Evolutionary conservation across 2,113 vertebrate species (phyloP).

Genomic region (Pangasianodon hypophthalmus): DNA sequence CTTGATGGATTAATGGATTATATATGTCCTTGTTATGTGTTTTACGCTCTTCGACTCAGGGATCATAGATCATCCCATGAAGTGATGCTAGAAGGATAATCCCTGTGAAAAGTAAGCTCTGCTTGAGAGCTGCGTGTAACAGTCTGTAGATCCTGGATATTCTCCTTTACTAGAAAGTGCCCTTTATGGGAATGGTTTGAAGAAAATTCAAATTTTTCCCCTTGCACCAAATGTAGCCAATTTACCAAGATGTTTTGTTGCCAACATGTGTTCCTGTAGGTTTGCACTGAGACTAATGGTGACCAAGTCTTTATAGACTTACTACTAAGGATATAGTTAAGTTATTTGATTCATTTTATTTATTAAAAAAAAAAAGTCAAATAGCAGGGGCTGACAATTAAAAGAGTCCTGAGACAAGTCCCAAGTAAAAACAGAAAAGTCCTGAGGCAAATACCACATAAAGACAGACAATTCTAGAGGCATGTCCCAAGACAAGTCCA

Average conservation of each 20-base stretch:
- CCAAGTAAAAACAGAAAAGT: background rate
- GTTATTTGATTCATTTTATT: background rate
- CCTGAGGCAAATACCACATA: background rate
- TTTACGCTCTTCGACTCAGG: background rate
- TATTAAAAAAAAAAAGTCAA: background rate
- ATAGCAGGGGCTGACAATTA: background rate
- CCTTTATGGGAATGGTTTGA: slow-evolving; percentile 6
- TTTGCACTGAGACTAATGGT: background rate
- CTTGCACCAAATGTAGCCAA: background rate
- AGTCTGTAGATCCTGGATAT: background rate
- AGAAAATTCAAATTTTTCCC: background rate
- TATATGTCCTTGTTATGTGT: slow-evolving; percentile 16
- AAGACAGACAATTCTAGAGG: background rate
- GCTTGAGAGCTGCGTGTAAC: background rate
- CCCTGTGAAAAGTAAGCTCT: background rate
- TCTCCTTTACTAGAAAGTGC: background rate
- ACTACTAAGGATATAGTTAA: background rate
- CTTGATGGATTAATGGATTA: slow-evolving; percentile 38
- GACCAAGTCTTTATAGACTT: too few relatives aligned
- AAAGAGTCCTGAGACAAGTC: background rate
- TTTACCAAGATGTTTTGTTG: background rate
- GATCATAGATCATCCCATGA: background rate
- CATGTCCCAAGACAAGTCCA: background rate
- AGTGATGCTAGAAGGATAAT: background rate
- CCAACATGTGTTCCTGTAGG: background rate